phyloP scores from a whole-genome alignment of 2,113 vertebrate genomes.

The Alexandromys fortis region DNA sequence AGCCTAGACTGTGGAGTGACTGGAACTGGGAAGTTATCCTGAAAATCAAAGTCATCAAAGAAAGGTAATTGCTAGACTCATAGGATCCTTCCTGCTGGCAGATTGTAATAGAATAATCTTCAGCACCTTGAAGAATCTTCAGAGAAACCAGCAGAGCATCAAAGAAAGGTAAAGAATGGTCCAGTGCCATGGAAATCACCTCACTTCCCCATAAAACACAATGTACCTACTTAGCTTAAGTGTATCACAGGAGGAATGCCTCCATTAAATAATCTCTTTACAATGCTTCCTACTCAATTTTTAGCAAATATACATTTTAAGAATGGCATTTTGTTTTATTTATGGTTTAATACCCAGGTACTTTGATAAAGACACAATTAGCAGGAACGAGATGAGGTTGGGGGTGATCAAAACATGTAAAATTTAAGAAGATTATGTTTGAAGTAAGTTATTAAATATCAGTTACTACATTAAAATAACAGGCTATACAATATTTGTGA shows the following conservation, averaged over 20 bases:
- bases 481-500: neutral
- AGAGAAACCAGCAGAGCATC: neutral
- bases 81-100: neutral
- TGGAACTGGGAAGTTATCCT: neutral
- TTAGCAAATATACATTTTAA: neutral
- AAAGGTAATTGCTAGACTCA: neutral
- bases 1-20: neutral
- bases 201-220: neutral
- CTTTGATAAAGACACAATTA: neutral
- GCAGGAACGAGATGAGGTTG: neutral
- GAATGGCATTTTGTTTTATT: neutral
- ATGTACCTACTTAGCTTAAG: neutral
- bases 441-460: neutral
- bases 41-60: slow-evolving; percentile 29
- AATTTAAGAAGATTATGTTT: neutral
- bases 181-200: neutral
- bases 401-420: neutral
- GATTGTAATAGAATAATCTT: neutral
- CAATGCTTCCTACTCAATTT: neutral
- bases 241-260: neutral
- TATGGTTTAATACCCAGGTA: neutral
- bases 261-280: neutral
- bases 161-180: neutral
- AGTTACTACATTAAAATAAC: neutral
- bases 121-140: neutral